Conservation (phyloP, 2,888 invertebrate species). For the Hydroisotoma schaefferi region DNA sequence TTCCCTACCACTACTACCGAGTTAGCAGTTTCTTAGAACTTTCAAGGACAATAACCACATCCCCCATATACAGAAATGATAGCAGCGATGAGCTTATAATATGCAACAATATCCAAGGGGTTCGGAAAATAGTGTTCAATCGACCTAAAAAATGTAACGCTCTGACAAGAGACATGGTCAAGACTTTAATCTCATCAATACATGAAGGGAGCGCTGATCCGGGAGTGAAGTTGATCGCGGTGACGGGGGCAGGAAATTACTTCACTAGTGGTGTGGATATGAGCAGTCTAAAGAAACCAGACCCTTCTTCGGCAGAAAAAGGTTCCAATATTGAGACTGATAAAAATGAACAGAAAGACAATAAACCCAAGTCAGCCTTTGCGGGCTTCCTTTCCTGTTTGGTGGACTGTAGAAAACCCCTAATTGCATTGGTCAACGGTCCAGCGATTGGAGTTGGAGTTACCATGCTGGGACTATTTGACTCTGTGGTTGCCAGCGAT, state of each 20-base stretch:
- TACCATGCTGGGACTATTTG: constrained; percentile 79
- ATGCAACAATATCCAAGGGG: constrained; percentile 22
- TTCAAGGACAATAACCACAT: too few relatives aligned
- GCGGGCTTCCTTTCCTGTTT: constrained; percentile 52
- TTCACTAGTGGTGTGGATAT: constrained; percentile 27
- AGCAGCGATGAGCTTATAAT: not conserved
- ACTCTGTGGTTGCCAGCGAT: constrained; percentile 60
- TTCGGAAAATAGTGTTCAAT: constrained; percentile 23
- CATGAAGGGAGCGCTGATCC: constrained; percentile 16
- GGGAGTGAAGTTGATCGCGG: constrained; percentile 6
- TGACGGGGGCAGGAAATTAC: constrained; percentile 25
- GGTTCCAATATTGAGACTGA: not conserved
- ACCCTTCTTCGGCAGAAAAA: not conserved
- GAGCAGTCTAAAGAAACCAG: not conserved
- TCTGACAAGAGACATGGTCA: constrained; percentile 16
- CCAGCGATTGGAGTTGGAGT: constrained; percentile 87
- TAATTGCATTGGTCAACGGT: constrained; percentile 89
- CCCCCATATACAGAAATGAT: too few relatives aligned
- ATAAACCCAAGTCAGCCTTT: not conserved
- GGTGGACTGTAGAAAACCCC: constrained; percentile 80
- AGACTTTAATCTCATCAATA: not conserved
- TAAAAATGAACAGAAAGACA: not conserved
- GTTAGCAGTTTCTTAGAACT: too few relatives aligned
- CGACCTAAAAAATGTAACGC: constrained; percentile 30
- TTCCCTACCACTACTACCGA: too few relatives aligned